phyloP scores from a whole-genome alignment of 2,797 vertebrate species.

The Oceanodroma leucorhoa region DNA sequence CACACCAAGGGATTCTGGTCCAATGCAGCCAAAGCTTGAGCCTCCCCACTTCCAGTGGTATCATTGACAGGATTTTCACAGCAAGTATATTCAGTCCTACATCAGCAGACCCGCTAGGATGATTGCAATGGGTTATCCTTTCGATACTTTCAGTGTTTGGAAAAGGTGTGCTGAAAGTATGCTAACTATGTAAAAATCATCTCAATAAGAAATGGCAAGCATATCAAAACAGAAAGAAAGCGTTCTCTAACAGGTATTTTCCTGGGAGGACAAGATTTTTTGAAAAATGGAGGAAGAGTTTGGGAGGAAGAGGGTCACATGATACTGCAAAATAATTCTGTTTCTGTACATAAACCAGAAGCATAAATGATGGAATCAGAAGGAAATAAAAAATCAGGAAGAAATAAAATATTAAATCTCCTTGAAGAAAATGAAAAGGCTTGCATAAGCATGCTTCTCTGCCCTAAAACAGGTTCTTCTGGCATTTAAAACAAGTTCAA shows the following conservation, averaged over 20 bases:
- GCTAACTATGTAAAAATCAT: background rate
- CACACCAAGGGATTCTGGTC: background rate
- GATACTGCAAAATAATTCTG: background rate
- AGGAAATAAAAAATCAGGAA: background rate
- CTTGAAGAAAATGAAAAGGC: background rate
- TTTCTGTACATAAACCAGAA: background rate
- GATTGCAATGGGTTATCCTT: background rate
- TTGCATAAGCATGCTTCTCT: background rate
- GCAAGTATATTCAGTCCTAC: background rate
- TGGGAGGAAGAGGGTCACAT: background rate
- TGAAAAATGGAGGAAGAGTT: background rate
- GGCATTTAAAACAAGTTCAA: background rate
- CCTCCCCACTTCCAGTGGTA: background rate
- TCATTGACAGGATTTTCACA: background rate
- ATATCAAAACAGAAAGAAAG: background rate
- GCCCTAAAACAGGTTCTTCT: background rate
- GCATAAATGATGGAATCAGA: background rate
- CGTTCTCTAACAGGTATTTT: background rate
- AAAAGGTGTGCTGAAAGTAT: background rate
- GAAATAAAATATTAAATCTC: background rate
- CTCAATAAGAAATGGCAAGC: background rate
- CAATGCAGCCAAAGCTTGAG: background rate
- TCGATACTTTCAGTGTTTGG: background rate
- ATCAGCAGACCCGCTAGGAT: background rate
- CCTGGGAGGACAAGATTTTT: background rate